Percentiles rank a stretch among this genome's conserved stretches.
Conservation (phyloP, 2,888 invertebrate genomes). For the Polydrusus cervinus region DNA sequence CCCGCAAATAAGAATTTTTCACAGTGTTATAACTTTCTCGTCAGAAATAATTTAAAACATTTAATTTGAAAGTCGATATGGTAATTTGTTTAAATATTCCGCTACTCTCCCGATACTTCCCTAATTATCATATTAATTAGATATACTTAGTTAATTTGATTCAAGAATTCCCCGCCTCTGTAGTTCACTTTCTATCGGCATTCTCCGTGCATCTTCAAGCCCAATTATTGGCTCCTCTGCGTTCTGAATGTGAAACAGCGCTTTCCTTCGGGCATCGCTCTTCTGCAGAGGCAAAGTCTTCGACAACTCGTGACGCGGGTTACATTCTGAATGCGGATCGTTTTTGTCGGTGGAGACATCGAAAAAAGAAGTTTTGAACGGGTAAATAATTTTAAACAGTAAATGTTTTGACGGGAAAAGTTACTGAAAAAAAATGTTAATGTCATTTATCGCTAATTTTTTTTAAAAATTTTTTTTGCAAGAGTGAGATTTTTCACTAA, state of each 20-base stretch:
- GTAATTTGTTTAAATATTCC: background rate
- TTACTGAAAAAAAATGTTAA: too few relatives aligned
- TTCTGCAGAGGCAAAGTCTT: slow-evolving; percentile 38
- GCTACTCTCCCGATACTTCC: background rate
- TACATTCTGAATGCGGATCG: slow-evolving; percentile 40
- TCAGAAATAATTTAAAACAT: too few relatives aligned
- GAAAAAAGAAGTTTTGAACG: slow-evolving; percentile 20
- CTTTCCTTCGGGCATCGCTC: slow-evolving; percentile 44
- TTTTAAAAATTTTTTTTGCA: too few relatives aligned
- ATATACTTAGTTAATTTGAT: slow-evolving; percentile 18
- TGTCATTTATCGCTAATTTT: too few relatives aligned
- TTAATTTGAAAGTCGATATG: background rate
- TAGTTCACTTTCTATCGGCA: slow-evolving; percentile 43
- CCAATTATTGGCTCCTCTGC: slow-evolving; percentile 51
- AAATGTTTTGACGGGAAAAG: background rate
- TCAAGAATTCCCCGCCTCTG: slow-evolving; percentile 19
- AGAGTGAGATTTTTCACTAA: too few relatives aligned
- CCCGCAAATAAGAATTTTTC: too few relatives aligned
- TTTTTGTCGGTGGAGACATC: slow-evolving; percentile 39
- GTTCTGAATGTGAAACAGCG: slow-evolving; percentile 48
- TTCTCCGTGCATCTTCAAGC: slow-evolving; percentile 48
- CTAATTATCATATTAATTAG: slow-evolving; percentile 26
- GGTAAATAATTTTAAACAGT: slow-evolving; percentile 31
- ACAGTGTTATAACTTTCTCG: too few relatives aligned
- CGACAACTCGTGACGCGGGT: slow-evolving; percentile 49